Evolutionary conservation across 2,797 vertebrate species (phyloP), one percentile per base, ranked within the genome.

Genomic region (Lacerta agilis): DNA sequence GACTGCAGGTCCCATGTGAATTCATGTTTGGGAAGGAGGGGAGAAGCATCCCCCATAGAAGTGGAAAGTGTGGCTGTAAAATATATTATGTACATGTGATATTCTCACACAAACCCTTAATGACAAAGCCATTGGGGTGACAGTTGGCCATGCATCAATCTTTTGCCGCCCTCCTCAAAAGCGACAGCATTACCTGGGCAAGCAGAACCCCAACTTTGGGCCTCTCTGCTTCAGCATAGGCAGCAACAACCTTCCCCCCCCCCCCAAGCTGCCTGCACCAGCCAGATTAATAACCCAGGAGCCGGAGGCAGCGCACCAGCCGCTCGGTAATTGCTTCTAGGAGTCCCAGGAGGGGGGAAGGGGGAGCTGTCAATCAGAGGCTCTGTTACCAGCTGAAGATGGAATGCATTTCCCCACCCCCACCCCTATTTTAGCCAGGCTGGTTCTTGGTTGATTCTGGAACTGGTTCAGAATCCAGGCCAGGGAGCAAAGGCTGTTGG

Each of bases 241-340:
- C 7, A 4, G 27, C n/a, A 2, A 23, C 25, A 1, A 36, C 4
- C 1, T 58, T 5, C 5, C 9, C 18, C 36, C 7, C 8, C 45
- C 1, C 18, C 33, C 41, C 8, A 9, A 33, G 49, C 58, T 76
- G 58, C 87, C 77, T 75, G 58, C 43, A 41, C 55, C 87, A 67
- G 69, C 82, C 83, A 81, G 69, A 85, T 89, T 81, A 80, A 75
- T 55, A 81, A 81, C 78, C 69, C 33, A 15, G 83, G 87, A 81
- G 86, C 69, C 8, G 8, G 79, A 87, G 71, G 86, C 86, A 87
- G 58, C n/a, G 1, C 69, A 75, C n/a, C 55, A 79, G 83, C 38
- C 29, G 4, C 49, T 27, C 78, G 25, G 77, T 85, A 89, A 89
- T 89, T 85, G 87, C 83, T 89, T 88, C 69, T 66, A 81, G 83